Conservation (phyloP, 2,797 vertebrate genomes). For the Heliangelus exortis region DNA sequence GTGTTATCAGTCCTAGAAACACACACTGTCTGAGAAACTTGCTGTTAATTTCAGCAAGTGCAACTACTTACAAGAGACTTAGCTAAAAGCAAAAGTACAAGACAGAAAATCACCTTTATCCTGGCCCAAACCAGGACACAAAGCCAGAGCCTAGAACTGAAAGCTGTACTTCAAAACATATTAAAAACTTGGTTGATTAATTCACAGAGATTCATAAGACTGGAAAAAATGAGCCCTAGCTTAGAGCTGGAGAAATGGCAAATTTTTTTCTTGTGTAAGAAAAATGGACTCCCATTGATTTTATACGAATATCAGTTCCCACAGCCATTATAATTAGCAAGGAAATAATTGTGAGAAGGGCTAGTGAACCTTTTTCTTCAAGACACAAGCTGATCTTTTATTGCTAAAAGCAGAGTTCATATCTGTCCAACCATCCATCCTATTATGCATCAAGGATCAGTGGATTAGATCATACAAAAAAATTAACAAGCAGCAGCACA, state of each 20-base stretch:
- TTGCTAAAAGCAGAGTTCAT: neutral
- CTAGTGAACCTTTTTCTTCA: neutral
- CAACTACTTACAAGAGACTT: too few relatives aligned
- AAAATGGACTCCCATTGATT: neutral
- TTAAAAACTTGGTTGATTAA: neutral
- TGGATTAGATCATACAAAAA: neutral
- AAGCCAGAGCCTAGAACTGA: neutral
- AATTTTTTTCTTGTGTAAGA: neutral
- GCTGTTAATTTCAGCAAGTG: too few relatives aligned
- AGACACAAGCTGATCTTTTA: neutral
- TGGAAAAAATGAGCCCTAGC: neutral
- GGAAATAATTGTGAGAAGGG: neutral
- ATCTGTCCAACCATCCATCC: neutral
- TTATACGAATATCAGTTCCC: neutral
- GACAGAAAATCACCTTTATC: too few relatives aligned
- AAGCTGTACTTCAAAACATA: neutral
- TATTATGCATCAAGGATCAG: neutral
- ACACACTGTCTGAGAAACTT: too few relatives aligned
- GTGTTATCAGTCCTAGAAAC: too few relatives aligned
- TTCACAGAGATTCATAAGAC: neutral
- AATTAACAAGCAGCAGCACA: neutral
- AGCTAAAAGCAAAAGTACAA: too few relatives aligned
- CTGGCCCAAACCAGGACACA: too few relatives aligned
- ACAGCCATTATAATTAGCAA: neutral
- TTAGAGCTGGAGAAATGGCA: neutral